These are phyloP conservation scores for Condylura cristata DNA, from an alignment of 2,113 vertebrate genomes.

Conservation along the genomic window DNA sequence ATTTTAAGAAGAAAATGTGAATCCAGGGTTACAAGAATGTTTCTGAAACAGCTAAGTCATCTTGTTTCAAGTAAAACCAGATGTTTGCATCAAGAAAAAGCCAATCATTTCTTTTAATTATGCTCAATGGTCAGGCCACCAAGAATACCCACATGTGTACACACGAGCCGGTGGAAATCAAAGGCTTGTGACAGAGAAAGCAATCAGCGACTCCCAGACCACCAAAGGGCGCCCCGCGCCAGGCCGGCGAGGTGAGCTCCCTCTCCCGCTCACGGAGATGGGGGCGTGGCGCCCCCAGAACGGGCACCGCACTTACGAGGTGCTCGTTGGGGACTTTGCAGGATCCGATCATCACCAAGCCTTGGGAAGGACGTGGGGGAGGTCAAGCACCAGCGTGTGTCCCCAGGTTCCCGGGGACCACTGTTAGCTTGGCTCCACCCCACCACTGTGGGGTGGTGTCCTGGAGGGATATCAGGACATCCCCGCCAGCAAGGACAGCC, in stretches of 20 bases:
- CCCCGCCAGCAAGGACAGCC: background rate
- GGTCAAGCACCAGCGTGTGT: accelerated
- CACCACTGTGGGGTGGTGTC: accelerated
- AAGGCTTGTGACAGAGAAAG: constrained; percentile 86
- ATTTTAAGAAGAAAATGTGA: constrained; percentile 90
- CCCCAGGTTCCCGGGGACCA: background rate
- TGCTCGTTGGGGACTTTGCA: background rate
- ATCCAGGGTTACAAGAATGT: constrained; percentile 90
- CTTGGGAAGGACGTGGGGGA: background rate
- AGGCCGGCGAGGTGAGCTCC: constrained; percentile 50
- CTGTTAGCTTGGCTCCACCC: background rate
- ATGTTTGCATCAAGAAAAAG: constrained; percentile 91
- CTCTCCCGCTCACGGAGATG: background rate
- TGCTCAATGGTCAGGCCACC: constrained; percentile 89
- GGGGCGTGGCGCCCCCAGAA: too few relatives aligned
- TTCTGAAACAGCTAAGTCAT: constrained; percentile 91
- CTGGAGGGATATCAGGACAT: background rate
- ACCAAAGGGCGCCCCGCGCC: constrained; percentile 81
- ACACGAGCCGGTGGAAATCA: constrained; percentile 90
- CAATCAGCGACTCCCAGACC: constrained; percentile 87
- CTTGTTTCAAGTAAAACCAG: constrained; percentile 92
- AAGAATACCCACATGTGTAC: constrained; percentile 90
- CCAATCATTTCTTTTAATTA: constrained; percentile 92
- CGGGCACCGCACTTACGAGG: too few relatives aligned
- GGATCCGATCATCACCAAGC: background rate